These are phyloP conservation scores for Chrysomela aeneicollis DNA, from an alignment of 2,888 invertebrate species.

Conservation along the genomic window DNA sequence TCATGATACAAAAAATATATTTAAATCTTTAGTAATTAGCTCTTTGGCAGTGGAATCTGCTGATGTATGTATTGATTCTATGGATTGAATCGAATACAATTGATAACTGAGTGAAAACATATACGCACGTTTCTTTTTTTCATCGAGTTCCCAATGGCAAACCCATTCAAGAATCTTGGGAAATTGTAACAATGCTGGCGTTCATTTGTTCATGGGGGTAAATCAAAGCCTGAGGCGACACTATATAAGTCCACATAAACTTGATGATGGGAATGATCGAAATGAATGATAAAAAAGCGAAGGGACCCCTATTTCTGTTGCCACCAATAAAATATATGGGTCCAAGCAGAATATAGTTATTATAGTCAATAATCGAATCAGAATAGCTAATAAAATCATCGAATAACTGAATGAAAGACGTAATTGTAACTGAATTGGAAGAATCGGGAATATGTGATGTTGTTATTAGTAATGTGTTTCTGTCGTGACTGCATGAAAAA, in stretches of 20 bases:
- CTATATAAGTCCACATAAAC: neutral
- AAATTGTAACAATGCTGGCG: neutral
- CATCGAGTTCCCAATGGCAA: neutral
- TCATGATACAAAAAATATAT: too few species aligned
- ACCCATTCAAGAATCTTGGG: neutral
- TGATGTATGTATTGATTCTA: neutral
- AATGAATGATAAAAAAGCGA: conserved; percentile 2
- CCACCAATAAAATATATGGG: conserved; percentile 1
- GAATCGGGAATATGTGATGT: neutral
- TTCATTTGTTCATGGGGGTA: conserved; percentile 5
- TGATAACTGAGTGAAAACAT: neutral
- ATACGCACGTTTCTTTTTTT: neutral
- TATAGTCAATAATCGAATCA: neutral
- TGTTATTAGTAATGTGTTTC: neutral
- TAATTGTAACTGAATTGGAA: neutral
- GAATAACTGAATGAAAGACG: too few species aligned
- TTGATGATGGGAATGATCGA: neutral
- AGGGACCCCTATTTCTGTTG: conserved; percentile 2
- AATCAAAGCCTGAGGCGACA: neutral
- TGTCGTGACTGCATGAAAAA: neutral
- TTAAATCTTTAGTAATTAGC: too few species aligned
- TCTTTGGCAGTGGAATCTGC: neutral
- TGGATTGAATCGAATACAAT: neutral
- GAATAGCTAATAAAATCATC: neutral
- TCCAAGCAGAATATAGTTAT: neutral